Evolutionary conservation across 1,140 invertebrate genomes (phyloP), one percentile per base, ranked within the genome.

Genomic region (Delia radicum): DNA sequence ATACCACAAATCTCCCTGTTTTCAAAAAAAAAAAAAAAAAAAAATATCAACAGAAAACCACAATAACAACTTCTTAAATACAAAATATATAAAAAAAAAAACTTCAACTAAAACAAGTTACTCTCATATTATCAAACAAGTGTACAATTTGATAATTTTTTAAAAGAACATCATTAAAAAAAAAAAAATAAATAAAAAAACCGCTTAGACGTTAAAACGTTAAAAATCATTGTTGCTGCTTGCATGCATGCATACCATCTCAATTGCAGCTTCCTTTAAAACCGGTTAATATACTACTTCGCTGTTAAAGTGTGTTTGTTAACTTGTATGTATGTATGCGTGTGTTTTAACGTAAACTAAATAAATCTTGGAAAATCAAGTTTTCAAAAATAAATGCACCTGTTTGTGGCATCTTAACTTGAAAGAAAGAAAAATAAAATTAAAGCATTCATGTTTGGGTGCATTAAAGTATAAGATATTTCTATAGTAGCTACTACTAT

Each of bases 241-340:
- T 24, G 5, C 46, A 74, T 26, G 55, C 28, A 74, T 13, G 12
- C 48, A 74, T 3, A 74, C 46, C 13, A 21, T 33, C 73, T 31
- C 24, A 29, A 27, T 8, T n/a, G 48, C 48, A 55, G 65, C 29
- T 69, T 69, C 65, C 65, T 69, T n/a, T 69, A 21, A 29, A 69
- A 69, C 65, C 65, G 65, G 65, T 69, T 69, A 69, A 42, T 15
- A 65, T 29, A 29, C n/a, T n/a, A n/a, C n/a, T n/a, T n/a, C n/a
- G n/a, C n/a, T n/a, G n/a, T n/a, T n/a, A n/a, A n/a, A n/a, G n/a
- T n/a, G n/a, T n/a, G n/a, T n/a, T n/a, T n/a, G n/a, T n/a, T n/a
- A n/a, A n/a, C n/a, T n/a, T n/a, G n/a, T n/a, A n/a, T n/a, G n/a
- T n/a, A n/a, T n/a, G n/a, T n/a, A n/a, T n/a, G n/a, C n/a, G n/a